Evolutionary conservation across 1,140 invertebrate genomes (phyloP).

Genomic region (Pinna nobilis): DNA sequence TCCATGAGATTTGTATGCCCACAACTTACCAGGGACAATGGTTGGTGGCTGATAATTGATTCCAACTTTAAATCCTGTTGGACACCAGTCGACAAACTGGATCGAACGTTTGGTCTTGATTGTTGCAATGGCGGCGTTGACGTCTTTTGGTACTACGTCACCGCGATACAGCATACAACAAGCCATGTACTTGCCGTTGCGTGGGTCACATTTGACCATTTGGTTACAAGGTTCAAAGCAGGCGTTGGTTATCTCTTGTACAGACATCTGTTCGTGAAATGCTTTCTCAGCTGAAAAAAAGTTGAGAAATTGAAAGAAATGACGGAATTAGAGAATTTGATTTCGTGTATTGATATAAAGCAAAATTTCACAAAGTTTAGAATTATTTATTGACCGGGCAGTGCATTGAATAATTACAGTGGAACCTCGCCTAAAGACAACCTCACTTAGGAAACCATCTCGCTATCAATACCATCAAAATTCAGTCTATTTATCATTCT

Average conservation of each 20-base stretch:
- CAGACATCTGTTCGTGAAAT: constrained; percentile 85
- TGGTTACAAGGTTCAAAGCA: constrained; percentile 91
- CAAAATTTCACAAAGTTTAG: background rate
- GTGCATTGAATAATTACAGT: background rate
- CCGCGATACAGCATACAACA: constrained; percentile 71
- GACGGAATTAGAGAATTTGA: background rate
- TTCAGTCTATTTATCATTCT: no score
- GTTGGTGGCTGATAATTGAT: constrained; percentile 76
- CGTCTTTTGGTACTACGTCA: constrained; percentile 84
- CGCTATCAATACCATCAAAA: no score
- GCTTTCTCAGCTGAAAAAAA: constrained; percentile 86
- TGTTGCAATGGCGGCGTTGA: constrained; percentile 89
- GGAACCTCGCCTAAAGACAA: no score
- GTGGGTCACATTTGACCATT: constrained; percentile 89
- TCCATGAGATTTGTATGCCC: no score
- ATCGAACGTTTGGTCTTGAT: constrained; percentile 81
- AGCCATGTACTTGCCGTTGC: constrained; percentile 87
- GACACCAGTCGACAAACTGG: constrained; percentile 94
- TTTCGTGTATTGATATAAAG: no score
- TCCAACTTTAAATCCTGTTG: constrained; percentile 80
- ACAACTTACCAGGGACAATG: constrained; percentile 82
- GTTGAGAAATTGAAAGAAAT: background rate
- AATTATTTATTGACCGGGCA: background rate
- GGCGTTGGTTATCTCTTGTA: constrained; percentile 80
- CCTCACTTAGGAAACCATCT: no score